Base-by-base conservation (phyloP, 2,888 invertebrate genomes). In the Drosophila tanythrix region DNA sequence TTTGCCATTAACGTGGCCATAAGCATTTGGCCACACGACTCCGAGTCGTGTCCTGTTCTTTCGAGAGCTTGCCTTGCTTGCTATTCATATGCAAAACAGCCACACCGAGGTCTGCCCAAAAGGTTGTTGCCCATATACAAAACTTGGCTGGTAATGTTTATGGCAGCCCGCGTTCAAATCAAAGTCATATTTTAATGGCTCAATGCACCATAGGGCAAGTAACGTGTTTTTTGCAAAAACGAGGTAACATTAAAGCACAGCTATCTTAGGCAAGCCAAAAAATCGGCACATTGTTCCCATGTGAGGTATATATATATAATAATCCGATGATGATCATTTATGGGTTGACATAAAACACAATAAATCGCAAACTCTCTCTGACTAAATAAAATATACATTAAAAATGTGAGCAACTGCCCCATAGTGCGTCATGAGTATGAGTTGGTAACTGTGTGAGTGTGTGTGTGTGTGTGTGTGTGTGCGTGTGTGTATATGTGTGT, bases 1-100 rank as follows among this genome's bases (percentile, higher is more conserved):
- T 88, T 88, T 86, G 80, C 90, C 87, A 88, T 88, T 90, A 90
- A 82, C 82, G 81, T 83, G 90, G 89, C 89, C 80, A 87, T 85
- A 89, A 85, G 85, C 85, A 70, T 71, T 79, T 79, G 83, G 83
- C 83, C 82, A 67, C 68, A 70, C 74, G 60, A 59, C 52, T 33
- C 63, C 61, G 51, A 59, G 48, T 48, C 38, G 31, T 46, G 53
- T 33, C 58, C 50, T 48, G 53, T 38, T n/a, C 56, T 25, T 55
- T 63, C 72, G 63, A 62, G 65, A 29, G 66, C 65, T 55, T 69
- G 74, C 74, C 72, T 81, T 81, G 70, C 70, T 84, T 86, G 71
- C 79, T 76, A 88, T 91, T 90, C 90, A 91, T 88, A 90, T 87
- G 91, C 85, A 91, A 87, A 89, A 81, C 73, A 75, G 60, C 31